Evolutionary conservation across 2,113 vertebrate genomes (phyloP).

Genomic region (Gavia stellata): DNA sequence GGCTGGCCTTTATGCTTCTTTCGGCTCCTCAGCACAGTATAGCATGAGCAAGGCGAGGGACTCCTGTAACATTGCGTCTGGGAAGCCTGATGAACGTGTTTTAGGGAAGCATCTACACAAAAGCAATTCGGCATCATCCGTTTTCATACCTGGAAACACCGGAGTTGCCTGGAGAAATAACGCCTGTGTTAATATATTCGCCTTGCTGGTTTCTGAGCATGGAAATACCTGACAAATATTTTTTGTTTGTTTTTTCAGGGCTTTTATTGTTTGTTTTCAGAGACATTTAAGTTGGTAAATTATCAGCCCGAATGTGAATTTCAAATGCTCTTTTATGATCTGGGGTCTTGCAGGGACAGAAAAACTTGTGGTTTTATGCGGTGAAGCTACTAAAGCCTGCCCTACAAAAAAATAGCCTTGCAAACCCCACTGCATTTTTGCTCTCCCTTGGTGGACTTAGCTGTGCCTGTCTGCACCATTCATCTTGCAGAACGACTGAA

Average conservation of each 20-base stretch:
- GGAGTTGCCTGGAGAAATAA: not conserved
- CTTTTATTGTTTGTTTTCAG: not conserved
- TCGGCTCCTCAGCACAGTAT: not conserved
- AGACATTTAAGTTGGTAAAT: not conserved
- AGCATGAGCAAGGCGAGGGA: not conserved
- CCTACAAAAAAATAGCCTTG: not conserved
- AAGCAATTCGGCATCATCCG: not conserved
- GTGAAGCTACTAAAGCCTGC: not conserved
- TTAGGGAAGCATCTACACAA: not conserved
- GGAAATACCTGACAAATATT: not conserved
- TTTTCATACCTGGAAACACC: not conserved
- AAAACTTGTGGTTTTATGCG: not conserved
- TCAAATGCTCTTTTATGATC: not conserved
- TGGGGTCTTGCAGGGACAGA: not conserved
- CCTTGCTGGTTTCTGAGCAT: not conserved
- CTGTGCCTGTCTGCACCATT: not conserved
- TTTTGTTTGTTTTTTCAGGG: not conserved
- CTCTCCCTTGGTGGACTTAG: not conserved
- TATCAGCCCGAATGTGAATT: not conserved
- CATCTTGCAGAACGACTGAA: not conserved
- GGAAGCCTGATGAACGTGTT: not conserved
- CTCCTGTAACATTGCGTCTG: accelerated
- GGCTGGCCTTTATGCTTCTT: constrained; percentile 1
- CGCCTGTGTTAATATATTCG: accelerated
- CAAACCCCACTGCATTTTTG: not conserved